Base-by-base conservation (phyloP, 2,797 vertebrate genomes). In the Poeciliopsis infans region DNA sequence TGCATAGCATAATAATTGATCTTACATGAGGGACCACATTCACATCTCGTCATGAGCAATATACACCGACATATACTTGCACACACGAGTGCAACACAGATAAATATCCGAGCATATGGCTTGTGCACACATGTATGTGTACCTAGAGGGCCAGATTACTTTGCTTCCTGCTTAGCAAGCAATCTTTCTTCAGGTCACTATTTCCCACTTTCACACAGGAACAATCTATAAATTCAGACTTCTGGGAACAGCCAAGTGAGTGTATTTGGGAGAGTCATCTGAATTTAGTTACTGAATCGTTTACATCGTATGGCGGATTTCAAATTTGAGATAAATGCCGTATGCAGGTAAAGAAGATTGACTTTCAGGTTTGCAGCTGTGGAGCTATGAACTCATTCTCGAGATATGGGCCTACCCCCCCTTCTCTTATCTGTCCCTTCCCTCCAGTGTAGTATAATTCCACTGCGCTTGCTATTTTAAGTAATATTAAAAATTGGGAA, bases 91-190 rank as follows among this genome's bases (percentile, higher is more conserved):
- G 12, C 41, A 45, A 70, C 25, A 75, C 41, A 78, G 59, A 77
- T 20, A 77, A 47, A 55, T 53, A 77, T 51, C 70, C 70, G 33
- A 75, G 49, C 70, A 81, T 55, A 76, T 49, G 49, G 36, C 41
- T 6, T 68, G 51, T 59, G 45, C 72, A 46, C 66, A 55, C 76
- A 72, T 61, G 79, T 59, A 75, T 36, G 72, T 69, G n/a, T 33
- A 57, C 47, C 36, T 77, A 78, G 74, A 72, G 28, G 77, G 53
- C 74, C 80, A 83, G 79, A 91, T 88, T 93, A 88, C 85, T 87
- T 91, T 91, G 84, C 87, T 90, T 91, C 90, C 94, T 93, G 91
- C 91, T 92, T 90, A 91, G 88, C 83, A 88, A 89, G 92, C 90
- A 91, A 82, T 92, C 86, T 89, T 87, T 87, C 81, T 81, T 79